Conservation (phyloP, 2,797 vertebrate species). For the Pyrocephalus nanus region DNA sequence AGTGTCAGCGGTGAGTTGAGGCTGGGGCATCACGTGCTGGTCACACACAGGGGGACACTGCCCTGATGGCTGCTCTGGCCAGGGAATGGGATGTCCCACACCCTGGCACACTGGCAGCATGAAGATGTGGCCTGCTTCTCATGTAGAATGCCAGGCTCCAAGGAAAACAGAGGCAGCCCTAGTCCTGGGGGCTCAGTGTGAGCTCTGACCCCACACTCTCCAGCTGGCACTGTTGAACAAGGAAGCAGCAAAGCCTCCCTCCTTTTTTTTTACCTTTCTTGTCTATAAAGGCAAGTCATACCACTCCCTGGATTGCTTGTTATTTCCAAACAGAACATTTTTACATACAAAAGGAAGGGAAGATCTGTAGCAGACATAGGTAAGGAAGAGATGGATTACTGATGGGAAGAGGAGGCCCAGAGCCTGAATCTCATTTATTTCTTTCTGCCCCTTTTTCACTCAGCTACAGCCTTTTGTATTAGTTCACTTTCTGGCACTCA, state of each 20-base stretch:
- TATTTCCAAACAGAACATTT: conserved; percentile 36
- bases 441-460: neutral
- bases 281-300: neutral
- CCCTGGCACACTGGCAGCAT: neutral
- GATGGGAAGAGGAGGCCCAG: conserved; percentile 9
- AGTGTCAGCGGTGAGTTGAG: neutral
- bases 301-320: neutral
- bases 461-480: neutral
- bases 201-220: neutral
- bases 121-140: neutral
- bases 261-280: neutral
- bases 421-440: conserved; percentile 16
- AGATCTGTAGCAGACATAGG: neutral
- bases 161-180: neutral
- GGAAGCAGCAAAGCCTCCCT: neutral
- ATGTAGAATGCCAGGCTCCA: rapidly evolving
- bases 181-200: neutral
- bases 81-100: neutral
- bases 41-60: neutral
- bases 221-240: neutral
- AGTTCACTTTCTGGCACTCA: neutral
- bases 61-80: neutral
- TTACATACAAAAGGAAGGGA: conserved; percentile 21
- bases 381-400: neutral
- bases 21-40: rapidly evolving